Percentiles rank a stretch among this genome's conserved stretches.
Conservation (phyloP, 2,113 vertebrate genomes). For the Rissa tridactyla region DNA sequence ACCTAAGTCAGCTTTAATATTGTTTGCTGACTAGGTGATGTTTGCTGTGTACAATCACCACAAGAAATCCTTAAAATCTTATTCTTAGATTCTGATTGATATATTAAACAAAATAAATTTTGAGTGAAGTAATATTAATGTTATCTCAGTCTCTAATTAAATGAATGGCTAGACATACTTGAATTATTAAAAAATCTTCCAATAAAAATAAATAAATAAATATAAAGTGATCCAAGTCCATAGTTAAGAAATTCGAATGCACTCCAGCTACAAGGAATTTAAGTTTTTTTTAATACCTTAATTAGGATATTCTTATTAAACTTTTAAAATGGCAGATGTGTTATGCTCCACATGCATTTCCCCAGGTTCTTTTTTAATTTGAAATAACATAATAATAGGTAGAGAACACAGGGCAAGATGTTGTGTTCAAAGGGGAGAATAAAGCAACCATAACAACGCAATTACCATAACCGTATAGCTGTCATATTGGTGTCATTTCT, state of each 20-base stretch:
- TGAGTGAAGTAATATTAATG: background rate
- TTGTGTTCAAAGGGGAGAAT: background rate
- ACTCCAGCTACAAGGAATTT: background rate
- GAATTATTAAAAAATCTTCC: background rate
- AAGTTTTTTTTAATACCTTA: background rate
- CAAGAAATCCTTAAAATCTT: background rate
- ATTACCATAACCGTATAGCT: background rate
- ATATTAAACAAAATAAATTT: background rate
- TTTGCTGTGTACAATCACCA: background rate
- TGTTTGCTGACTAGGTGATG: background rate
- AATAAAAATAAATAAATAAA: background rate
- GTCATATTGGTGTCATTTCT: background rate
- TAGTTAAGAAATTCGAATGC: background rate
- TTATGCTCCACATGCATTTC: background rate
- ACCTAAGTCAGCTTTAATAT: background rate
- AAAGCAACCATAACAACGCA: background rate
- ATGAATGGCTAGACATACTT: background rate
- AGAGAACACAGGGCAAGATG: background rate
- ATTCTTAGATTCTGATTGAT: background rate
- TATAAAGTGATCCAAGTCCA: background rate
- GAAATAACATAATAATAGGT: background rate
- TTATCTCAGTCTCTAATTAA: background rate
- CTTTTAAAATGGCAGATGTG: background rate
- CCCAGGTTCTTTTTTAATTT: background rate
- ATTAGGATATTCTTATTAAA: background rate